These are phyloP conservation scores for Andrena camellia DNA, from an alignment of 2,888 invertebrate genomes.

Conservation along the genomic window DNA sequence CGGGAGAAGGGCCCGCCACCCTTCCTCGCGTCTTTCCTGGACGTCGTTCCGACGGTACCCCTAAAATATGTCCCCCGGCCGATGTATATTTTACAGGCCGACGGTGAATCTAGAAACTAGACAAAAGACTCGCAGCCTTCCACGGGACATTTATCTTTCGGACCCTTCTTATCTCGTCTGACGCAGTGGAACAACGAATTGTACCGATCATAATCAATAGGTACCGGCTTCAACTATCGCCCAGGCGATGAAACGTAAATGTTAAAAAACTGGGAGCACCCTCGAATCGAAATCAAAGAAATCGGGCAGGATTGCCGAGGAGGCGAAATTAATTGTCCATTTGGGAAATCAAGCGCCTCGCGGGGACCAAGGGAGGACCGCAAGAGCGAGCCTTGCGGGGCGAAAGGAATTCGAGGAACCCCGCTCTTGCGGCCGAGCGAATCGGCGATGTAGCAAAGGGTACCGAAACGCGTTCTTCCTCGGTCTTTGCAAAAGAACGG, in stretches of 20 bases:
- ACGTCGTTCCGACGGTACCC: conserved; percentile 56
- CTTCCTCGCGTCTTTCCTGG: conserved; percentile 54
- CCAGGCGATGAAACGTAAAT: neutral
- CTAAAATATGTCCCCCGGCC: conserved; percentile 60
- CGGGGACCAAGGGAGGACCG: conserved; percentile 46
- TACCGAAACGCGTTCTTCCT: conserved; percentile 62
- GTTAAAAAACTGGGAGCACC: neutral
- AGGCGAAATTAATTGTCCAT: conserved; percentile 63
- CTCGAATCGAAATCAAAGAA: neutral
- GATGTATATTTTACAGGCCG: conserved; percentile 62
- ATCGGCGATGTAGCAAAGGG: conserved; percentile 70
- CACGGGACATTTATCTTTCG: conserved; percentile 33
- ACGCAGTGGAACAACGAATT: neutral
- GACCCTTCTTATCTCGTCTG: conserved; percentile 1
- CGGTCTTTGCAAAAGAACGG: conserved; percentile 64
- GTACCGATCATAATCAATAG: conserved; percentile 4
- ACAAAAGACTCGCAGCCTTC: conserved; percentile 47
- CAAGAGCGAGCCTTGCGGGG: conserved; percentile 51
- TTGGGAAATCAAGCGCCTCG: conserved; percentile 63
- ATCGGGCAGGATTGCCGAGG: neutral
- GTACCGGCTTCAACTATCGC: neutral
- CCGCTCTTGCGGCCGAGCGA: conserved; percentile 55
- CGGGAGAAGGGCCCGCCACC: conserved; percentile 55
- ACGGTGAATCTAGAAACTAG: conserved; percentile 49
- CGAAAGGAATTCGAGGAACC: conserved; percentile 68